Evolutionary conservation across 2,888 invertebrate genomes (phyloP), one percentile per base, ranked within the genome.

Genomic region (Mycalesis mineus): DNA sequence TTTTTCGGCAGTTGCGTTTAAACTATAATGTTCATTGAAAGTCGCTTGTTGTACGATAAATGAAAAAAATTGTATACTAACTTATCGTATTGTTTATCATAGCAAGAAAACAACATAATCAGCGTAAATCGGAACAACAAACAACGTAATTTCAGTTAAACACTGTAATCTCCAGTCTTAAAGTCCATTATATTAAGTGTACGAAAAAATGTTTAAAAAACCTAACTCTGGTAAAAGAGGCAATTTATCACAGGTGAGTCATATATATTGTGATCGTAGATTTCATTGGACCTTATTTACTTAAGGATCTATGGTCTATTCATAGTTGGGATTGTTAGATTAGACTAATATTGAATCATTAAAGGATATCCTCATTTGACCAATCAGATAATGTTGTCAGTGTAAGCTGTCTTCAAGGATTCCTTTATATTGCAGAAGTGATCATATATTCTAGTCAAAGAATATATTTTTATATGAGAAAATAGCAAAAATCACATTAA

Each of bases 191-290:
- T 14, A 15, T 13, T 29, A 47, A 31, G 33, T 47, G 15, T 33
- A 47, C 6, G 47, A 31, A 47, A 50, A 47, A 29, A 88, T 88
- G 88, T 76, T 68, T 63, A 80, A 77, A 62, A 85, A 78, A 62
- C 81, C 80, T 39, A 77, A 65, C 68, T 74, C 83, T 62, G 78
- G 80, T 65, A 84, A 82, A 70, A 85, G 75, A 72, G 65, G 71
- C 39, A 86, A 84, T 70, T 80, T 88, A 70, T 84, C 88, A n/a
- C 88, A 88, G 79, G 88, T 89, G 88, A 89, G 88, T 89, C 86
- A 89, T 80, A 28, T 28, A 52, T 58, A 51, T 36, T 45, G 36
- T 28, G 17, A 29, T 50, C 54, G 28, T 48, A 29, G 45, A n/a
- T 53, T 54, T 51, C 7, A 44, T 59, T 48, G 55, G 49, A 31